Base-by-base conservation (phyloP, 2,113 vertebrate species). In the Gnathonemus longibarbis region DNA sequence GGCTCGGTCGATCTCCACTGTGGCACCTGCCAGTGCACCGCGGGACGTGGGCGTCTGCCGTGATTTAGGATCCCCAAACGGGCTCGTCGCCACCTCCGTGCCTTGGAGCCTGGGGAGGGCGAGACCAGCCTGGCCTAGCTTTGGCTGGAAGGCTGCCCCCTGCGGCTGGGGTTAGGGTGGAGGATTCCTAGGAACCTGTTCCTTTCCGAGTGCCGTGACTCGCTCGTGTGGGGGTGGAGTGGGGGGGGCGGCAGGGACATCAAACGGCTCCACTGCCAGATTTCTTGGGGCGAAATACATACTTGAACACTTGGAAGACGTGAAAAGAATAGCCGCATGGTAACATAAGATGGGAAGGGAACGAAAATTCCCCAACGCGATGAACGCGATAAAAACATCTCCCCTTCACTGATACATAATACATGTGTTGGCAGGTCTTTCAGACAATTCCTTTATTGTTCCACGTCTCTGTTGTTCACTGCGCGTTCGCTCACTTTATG, bases 211-310 rank as follows among this genome's bases (percentile, higher is more conserved):
- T 91, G 93, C 92, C 91, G 91, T 89, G 90, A 92, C 93, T 92
- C 58, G 42, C 52, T 35, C 4, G 13, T 84, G 49, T 58, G 50
- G 53, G 89, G n/a, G 84, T 24, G 91, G 90, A 91, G 88, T 15
- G 70, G 77, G 93, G 87, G 91, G 91, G 94, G 91, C 35, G 92
- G 91, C 92, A 92, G 91, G 94, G 93, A 91, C 93, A 94, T 94
- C 92, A 94, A 93, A 93, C 92, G 90, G 24, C 88, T 93, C 93
- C 91, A 94, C 92, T 96, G 96, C 95, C 95, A 97, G 94, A 97
- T 96, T 94, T 95, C 96, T 95, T 0, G 91, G 93, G 96, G 96
- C 95, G 93, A 94, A 96, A 95, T 92, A 93, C 96, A 95, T 94
- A 93, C 94, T 96, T 94, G 95, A 95, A 94, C 94, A 93, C 95